These are phyloP conservation scores for Erethizon dorsatum DNA, from an alignment of 2,797 vertebrate species.

Conservation along the genomic window DNA sequence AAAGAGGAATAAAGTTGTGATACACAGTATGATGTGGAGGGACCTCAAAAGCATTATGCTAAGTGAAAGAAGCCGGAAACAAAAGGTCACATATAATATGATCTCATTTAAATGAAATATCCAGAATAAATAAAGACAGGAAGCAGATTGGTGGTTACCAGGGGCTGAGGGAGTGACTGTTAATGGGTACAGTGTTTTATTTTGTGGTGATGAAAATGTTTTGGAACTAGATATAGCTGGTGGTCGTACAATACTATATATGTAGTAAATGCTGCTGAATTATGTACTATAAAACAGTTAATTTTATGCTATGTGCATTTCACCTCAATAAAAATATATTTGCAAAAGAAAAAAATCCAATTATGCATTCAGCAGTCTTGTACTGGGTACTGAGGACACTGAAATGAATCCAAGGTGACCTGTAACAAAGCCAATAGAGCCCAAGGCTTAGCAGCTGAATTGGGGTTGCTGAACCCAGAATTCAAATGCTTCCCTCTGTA, in stretches of 20 bases:
- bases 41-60: constrained; percentile 20
- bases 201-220: constrained; percentile 7
- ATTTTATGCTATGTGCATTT: constrained; percentile 48
- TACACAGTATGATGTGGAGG: background rate
- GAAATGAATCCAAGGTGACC: background rate
- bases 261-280: background rate
- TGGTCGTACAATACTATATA: background rate
- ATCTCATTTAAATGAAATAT: constrained; percentile 31
- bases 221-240: background rate
- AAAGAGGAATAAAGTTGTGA: constrained; percentile 35
- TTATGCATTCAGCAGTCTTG: background rate
- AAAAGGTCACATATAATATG: constrained; percentile 31
- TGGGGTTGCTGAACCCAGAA: background rate
- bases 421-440: background rate
- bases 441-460: background rate
- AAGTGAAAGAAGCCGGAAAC: constrained; percentile 37
- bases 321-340: background rate
- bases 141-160: background rate
- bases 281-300: background rate
- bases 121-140: constrained; percentile 10
- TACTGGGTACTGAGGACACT: background rate
- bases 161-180: background rate
- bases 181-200: background rate
- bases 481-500: background rate
- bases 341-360: background rate